phyloP scores from a whole-genome alignment of 2,888 invertebrate genomes.

The Zhengitettix transpicula region DNA sequence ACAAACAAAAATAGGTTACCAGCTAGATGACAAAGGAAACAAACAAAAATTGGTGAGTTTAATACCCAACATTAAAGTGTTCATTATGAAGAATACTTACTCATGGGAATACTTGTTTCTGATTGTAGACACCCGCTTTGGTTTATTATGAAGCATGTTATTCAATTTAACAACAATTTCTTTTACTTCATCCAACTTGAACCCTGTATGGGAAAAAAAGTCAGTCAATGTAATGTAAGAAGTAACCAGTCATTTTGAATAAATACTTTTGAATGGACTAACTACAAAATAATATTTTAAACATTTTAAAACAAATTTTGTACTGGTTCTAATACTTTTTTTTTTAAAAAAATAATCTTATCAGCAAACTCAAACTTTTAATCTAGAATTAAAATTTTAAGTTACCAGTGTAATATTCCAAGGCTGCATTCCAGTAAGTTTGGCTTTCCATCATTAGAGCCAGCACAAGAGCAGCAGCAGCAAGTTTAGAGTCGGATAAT shows the following conservation, averaged over 20 bases:
- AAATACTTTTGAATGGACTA: background rate
- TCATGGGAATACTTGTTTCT: slow-evolving; percentile 87
- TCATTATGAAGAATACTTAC: slow-evolving; percentile 26
- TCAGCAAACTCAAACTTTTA: background rate
- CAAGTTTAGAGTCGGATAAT: slow-evolving; percentile 75
- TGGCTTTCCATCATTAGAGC: slow-evolving; percentile 73
- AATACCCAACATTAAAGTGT: background rate
- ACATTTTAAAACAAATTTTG: background rate
- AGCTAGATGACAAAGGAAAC: background rate
- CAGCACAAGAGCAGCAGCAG: slow-evolving; percentile 72
- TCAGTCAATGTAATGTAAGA: slow-evolving; percentile 3
- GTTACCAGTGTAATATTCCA: slow-evolving; percentile 60
- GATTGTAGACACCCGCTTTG: slow-evolving; percentile 67
- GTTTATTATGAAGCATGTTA: slow-evolving; percentile 55
- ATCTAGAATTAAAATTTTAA: background rate
- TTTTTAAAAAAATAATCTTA: background rate
- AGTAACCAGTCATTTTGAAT: background rate
- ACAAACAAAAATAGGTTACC: slow-evolving; percentile 10
- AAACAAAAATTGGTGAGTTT: background rate
- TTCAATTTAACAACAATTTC: slow-evolving; percentile 57
- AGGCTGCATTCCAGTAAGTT: slow-evolving; percentile 54
- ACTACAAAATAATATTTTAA: too few species aligned
- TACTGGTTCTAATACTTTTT: background rate
- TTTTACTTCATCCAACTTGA: slow-evolving; percentile 54
- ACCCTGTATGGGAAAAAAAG: slow-evolving; percentile 36